Evolutionary conservation across 2,113 vertebrate genomes (phyloP), one percentile per base, ranked within the genome.

Genomic region (Etia nguti): DNA sequence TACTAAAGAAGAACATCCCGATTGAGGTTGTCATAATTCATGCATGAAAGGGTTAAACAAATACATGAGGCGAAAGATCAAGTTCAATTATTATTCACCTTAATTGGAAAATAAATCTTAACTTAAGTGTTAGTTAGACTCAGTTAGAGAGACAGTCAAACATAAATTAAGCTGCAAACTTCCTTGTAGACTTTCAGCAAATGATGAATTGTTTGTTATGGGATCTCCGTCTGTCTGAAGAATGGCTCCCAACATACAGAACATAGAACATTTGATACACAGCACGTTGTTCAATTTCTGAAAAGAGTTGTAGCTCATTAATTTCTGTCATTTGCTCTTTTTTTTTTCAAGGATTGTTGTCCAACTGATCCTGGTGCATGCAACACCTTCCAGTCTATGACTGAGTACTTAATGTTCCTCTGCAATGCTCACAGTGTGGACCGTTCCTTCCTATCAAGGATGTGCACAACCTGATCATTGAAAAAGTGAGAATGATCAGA

Each of bases 401-500:
- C 22, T 24, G 3, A 13, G 3, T 4, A 56, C 22, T 4, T 56
- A 56, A 24, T 24, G 0, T 56, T 1, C 54, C 54, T 56, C 54
- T 0, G 22, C 22, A 56, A 6, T 55, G 54, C 54, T 56, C 0
- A 24, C 54, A 24, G 54, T 10, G 24, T 56, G 22, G 54, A 56
- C 2, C 0, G 2, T 24, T 1, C 0, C 22, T 24, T 10, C 6
- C n/a, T 55, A 24, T 55, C 54, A 55, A 55, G 0, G 6, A 2
- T 0, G n/a, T 55, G n/a, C 0, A 55, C 54, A 55, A 0, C 10
- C 6, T 24, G 54, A 24, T 55, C 54, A 55, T 0, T 24, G n/a
- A 55, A 55, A 55, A n/a, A n/a, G n/a, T n/a, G n/a, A n/a, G n/a
- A n/a, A n/a, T n/a, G n/a, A n/a, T n/a, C n/a, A n/a, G n/a, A n/a